Conservation (phyloP, 2,797 vertebrate species). For the Xenopus petersii region DNA sequence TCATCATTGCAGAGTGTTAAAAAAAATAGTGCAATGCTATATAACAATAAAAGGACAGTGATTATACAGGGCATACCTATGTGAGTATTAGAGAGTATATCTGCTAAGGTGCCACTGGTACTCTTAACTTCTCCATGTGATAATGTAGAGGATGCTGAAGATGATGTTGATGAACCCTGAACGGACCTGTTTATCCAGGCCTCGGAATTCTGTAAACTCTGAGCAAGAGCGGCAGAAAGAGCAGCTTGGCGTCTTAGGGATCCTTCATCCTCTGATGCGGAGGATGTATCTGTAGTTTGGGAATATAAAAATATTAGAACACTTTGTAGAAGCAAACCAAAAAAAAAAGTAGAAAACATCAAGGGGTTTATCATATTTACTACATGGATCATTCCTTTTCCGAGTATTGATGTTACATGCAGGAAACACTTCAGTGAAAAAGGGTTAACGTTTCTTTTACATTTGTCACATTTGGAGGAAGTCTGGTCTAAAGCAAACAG, state of each 20-base stretch:
- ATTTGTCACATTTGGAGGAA: no score
- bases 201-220: slow-evolving; percentile 89
- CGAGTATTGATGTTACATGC: no score
- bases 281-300: slow-evolving; percentile 83
- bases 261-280: slow-evolving; percentile 91
- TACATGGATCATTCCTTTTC: no score
- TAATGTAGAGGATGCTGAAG: slow-evolving; percentile 94
- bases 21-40: no score
- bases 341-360: no score
- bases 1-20: no score
- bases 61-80: slow-evolving; percentile 75
- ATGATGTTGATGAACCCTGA: slow-evolving; percentile 91
- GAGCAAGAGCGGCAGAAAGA: slow-evolving; percentile 83
- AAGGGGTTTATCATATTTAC: no score
- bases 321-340: no score
- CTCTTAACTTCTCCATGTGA: slow-evolving; percentile 93
- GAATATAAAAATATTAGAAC: not conserved
- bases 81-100: slow-evolving; percentile 85
- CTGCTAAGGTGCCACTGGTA: slow-evolving; percentile 80
- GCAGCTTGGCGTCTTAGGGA: slow-evolving; percentile 83
- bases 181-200: slow-evolving; percentile 87
- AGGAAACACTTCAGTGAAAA: no score
- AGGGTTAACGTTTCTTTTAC: no score
- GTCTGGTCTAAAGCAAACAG: no score
- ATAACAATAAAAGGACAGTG: no score